phyloP scores from a whole-genome alignment of 2,113 vertebrate genomes.

The Anser cygnoides region DNA sequence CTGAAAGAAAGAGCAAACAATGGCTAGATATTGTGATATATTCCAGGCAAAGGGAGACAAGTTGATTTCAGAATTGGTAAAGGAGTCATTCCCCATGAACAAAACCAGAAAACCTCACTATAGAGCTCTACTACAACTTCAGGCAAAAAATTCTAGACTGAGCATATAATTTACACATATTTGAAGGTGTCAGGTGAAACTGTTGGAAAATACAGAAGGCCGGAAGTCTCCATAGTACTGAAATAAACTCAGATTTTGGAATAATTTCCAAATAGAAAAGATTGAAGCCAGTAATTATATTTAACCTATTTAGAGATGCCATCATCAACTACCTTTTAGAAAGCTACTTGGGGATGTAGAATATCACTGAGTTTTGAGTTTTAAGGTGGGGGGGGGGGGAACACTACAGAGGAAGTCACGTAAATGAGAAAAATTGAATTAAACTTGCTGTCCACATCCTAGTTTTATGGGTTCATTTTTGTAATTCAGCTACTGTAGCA shows the following conservation, averaged over 20 bases:
- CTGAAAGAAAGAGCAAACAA: not conserved
- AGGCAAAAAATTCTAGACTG: not conserved
- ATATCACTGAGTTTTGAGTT: rapidly evolving
- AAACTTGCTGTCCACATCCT: not conserved
- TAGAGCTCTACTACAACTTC: not conserved
- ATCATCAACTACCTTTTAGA: not conserved
- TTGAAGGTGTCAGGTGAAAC: not conserved
- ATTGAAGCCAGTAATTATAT: not conserved
- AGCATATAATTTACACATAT: not conserved
- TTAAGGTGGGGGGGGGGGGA: not conserved
- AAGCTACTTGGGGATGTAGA: not conserved
- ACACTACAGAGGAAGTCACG: not conserved
- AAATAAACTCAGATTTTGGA: not conserved
- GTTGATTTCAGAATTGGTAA: not conserved
- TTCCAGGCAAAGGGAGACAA: not conserved
- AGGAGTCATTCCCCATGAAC: not conserved
- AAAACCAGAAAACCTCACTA: not conserved
- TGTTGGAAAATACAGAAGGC: not conserved
- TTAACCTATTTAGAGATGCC: not conserved
- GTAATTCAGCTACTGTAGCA: not conserved
- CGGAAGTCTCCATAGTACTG: not conserved
- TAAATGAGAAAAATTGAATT: not conserved
- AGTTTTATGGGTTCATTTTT: not conserved
- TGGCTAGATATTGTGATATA: not conserved
- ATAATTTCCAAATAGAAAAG: not conserved